Evolutionary conservation across 2,888 invertebrate genomes (phyloP), one percentile per base, ranked within the genome.

Genomic region (Cremastinae sp.): DNA sequence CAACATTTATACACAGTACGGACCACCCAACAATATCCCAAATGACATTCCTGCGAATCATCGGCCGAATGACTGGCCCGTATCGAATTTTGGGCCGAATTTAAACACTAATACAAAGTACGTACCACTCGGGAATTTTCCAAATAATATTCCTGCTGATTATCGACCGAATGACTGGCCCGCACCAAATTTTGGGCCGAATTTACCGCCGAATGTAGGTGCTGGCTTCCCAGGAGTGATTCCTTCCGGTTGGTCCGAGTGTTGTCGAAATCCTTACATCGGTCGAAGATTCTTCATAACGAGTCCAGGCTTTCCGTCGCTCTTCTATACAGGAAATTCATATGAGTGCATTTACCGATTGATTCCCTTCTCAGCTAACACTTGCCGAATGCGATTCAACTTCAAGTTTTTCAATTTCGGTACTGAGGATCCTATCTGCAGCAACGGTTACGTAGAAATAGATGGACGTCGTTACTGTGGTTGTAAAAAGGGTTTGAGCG

Each of bases 381-480:
- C 92, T 0, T 93, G 93, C 66, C 89, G 91, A 4, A 78, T 93
- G 1, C 89, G 92, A 49, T 87, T 93, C 1, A 89, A 90, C 56
- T 91, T 93, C 66, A 90, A 90, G 65, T 93, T 90, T 81, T 93
- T 93, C 77, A 91, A 91, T 80, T 86, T 92, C 39, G 93, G 92
- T 0, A 78, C 74, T 0, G 86, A 87, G 1, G 85, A 87, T 53
- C 80, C 80, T 22, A 83, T 83, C 16, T 93, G 93, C 76, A 82
- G 82, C 0, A 89, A 90, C 10, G 92, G 92, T 5, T 91, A 90
- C 80, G 78, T 93, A 1, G 91, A 93, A 83, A 89, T 93, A 39
- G 93, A 93, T 80, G 92, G 91, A 0, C 91, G 91, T 81, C 88
- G 90, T 10, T 90, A 92, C 58, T 93, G 93, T 81, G 93, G 93